phyloP scores from a whole-genome alignment of 2,113 vertebrate species.

The Stomatorhinus ivindoensis region DNA sequence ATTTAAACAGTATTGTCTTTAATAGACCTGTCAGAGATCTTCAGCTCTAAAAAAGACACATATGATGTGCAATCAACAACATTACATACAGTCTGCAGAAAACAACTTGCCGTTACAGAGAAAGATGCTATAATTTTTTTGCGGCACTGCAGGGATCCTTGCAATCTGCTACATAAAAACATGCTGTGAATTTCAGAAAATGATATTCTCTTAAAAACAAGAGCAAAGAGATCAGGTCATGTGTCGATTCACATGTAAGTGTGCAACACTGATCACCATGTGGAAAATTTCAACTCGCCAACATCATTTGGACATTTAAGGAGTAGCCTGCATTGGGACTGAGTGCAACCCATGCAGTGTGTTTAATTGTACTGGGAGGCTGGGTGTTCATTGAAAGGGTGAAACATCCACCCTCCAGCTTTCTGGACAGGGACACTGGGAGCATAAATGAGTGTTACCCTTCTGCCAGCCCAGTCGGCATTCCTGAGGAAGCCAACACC shows the following conservation, averaged over 20 bases:
- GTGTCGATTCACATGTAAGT: background rate
- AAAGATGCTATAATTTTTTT: background rate
- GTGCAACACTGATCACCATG: background rate
- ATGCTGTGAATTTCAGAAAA: background rate
- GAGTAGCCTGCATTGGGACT: no score
- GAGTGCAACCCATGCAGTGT: background rate
- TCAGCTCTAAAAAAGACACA: background rate
- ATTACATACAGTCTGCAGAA: background rate
- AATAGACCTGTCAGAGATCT: background rate
- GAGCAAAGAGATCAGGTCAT: background rate
- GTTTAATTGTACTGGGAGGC: conserved; percentile 1
- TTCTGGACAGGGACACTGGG: background rate
- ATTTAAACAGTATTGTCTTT: background rate
- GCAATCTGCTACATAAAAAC: background rate
- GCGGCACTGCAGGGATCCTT: background rate
- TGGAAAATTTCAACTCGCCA: background rate
- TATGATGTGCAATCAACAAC: background rate
- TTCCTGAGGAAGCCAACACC: background rate
- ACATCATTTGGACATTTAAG: background rate
- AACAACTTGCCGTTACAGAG: background rate
- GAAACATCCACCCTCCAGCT: background rate
- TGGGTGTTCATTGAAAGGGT: background rate
- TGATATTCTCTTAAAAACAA: background rate
- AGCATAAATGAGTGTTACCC: background rate
- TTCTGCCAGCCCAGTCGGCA: background rate